A percentile compares a stretch with the other conserved stretches of the same genome.
Conservation (phyloP, 2,797 vertebrate species). For the Erethizon dorsatum region DNA sequence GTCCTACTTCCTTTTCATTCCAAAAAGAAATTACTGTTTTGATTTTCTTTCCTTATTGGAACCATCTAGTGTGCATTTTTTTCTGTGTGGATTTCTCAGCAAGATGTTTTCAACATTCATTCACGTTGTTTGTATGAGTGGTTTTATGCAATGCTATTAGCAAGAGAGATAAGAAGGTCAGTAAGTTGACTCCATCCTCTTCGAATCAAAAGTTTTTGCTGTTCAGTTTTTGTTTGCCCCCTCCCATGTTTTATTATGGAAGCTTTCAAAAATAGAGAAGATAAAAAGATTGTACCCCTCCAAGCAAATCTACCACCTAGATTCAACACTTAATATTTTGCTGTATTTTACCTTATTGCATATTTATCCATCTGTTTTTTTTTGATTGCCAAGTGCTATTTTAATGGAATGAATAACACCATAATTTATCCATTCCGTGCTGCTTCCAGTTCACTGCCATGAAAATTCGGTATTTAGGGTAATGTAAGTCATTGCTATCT, state of each 20-base stretch:
- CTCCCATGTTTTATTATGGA: neutral
- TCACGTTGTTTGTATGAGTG: neutral
- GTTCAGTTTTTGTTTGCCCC: neutral
- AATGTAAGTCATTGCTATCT: neutral
- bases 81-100: neutral
- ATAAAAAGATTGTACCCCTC: neutral
- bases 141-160: neutral
- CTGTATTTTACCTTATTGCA: neutral
- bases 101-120: neutral
- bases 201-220: neutral
- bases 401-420: neutral
- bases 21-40: slow-evolving; percentile 33
- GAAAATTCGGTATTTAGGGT: slow-evolving; percentile 11
- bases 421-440: neutral
- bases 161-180: neutral
- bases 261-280: slow-evolving; percentile 30
- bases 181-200: neutral
- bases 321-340: slow-evolving; percentile 10
- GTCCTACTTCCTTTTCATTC: neutral
- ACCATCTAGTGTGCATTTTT: too few species aligned
- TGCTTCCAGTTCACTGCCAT: slow-evolving; percentile 32
- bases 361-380: neutral
- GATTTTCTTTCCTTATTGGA: neutral
- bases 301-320: neutral
- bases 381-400: neutral